Conservation (phyloP, 2,888 invertebrate species). For the Drosophila sordidula region DNA sequence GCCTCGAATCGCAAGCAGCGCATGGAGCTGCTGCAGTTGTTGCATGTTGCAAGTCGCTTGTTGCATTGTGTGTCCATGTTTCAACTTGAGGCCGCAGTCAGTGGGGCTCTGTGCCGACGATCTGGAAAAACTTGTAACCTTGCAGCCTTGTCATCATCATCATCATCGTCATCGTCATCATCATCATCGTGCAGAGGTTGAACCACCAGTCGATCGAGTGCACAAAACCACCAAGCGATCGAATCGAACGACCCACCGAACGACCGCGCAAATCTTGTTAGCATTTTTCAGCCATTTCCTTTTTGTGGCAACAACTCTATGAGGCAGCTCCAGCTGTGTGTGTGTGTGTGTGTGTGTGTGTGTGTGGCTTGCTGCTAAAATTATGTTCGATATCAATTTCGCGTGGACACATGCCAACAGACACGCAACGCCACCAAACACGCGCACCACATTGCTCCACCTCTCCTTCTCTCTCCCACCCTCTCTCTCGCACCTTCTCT, state of each 20-base stretch:
- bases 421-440: conserved; percentile 81
- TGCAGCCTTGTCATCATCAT: conserved; percentile 74
- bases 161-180: conserved; percentile 16
- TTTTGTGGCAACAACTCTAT: conserved; percentile 50
- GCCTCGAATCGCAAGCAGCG: conserved; percentile 29
- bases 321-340: conserved; percentile 18
- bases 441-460: conserved; percentile 70
- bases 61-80: conserved; percentile 41
- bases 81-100: conserved; percentile 44
- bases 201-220: conserved; percentile 12
- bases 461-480: conserved; percentile 19
- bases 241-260: conserved; percentile 31
- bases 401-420: conserved; percentile 80
- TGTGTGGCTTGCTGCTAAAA: conserved; percentile 63
- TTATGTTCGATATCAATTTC: conserved; percentile 81
- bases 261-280: conserved; percentile 72
- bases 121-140: conserved; percentile 80
- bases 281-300: conserved; percentile 77
- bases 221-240: conserved; percentile 10
- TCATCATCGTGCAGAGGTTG: conserved; percentile 38
- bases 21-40: conserved; percentile 4
- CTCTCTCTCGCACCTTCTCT: conserved; percentile 11
- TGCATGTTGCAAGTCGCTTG: conserved; percentile 27
- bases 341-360: conserved; percentile 39
- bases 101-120: conserved; percentile 61